Evolutionary conservation across 2,113 vertebrate species (phyloP).

Genomic region (Galeopterus variegatus): DNA sequence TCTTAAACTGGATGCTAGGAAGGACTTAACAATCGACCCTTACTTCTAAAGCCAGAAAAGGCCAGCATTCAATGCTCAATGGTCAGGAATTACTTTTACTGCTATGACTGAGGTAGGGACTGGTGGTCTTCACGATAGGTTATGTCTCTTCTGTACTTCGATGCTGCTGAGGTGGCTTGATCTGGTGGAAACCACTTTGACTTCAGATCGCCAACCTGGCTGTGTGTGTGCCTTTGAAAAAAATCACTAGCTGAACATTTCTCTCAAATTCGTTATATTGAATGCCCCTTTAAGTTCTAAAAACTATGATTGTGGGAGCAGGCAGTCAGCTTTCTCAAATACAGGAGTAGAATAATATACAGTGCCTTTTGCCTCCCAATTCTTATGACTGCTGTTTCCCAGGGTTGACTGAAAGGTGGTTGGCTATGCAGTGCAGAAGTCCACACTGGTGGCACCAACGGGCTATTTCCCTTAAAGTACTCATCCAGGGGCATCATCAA

Average conservation of each 20-base stretch:
- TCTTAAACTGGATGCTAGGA: not conserved
- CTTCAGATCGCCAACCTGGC: not conserved
- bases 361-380: not conserved
- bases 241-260: not conserved
- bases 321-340: not conserved
- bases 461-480: not conserved
- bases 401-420: not conserved
- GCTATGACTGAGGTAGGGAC: not conserved
- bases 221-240: not conserved
- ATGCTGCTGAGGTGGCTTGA: not conserved
- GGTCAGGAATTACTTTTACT: not conserved
- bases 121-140: not conserved
- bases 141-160: not conserved
- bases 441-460: not conserved
- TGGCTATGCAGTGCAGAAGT: not conserved
- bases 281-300: not conserved
- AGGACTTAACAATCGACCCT: not conserved
- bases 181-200: not conserved
- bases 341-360: not conserved
- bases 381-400: not conserved
- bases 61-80: not conserved
- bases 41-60: not conserved
- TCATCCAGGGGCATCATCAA: not conserved
- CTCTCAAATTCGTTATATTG: not conserved
- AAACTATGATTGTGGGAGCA: not conserved